A percentile compares a stretch with the other conserved stretches of the same genome.
These are phyloP conservation scores for Clinocottus analis DNA, from an alignment of 2,113 vertebrate genomes.

Conservation along the genomic window DNA sequence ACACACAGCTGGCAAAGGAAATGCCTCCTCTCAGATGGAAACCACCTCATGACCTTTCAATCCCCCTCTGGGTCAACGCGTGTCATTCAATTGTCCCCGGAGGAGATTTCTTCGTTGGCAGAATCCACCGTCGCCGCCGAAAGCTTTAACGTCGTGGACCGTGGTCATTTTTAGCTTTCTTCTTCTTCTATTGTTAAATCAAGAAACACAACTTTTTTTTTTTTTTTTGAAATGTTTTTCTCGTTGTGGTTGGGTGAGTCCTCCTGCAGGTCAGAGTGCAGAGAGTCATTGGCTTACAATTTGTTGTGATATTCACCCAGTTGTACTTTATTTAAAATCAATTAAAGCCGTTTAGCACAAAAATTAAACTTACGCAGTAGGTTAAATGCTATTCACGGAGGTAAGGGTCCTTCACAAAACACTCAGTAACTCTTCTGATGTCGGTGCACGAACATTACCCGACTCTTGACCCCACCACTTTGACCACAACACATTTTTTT, in stretches of 20 bases:
- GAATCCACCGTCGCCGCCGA: background rate
- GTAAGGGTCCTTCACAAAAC: background rate
- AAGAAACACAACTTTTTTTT: too few relatives aligned
- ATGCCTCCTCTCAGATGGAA: background rate
- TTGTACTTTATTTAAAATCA: background rate
- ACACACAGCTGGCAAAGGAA: constrained; percentile 8
- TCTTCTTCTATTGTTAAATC: background rate
- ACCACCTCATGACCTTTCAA: constrained; percentile 2
- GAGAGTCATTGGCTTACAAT: background rate
- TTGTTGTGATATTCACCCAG: background rate
- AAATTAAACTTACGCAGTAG: background rate
- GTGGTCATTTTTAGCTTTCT: background rate
- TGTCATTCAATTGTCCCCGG: constrained; percentile 8
- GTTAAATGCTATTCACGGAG: constrained; percentile 8
- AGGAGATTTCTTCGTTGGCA: background rate
- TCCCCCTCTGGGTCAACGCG: background rate
- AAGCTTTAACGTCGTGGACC: background rate
- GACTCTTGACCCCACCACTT: background rate
- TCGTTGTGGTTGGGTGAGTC: background rate
- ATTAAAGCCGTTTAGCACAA: background rate
- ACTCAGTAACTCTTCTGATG: background rate
- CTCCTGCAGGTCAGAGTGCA: background rate
- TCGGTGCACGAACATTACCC: background rate
- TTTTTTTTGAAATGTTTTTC: too few relatives aligned
- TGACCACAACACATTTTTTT: background rate